Evolutionary conservation across 2,113 vertebrate genomes (phyloP).

Genomic region (Gymnarchus niloticus): DNA sequence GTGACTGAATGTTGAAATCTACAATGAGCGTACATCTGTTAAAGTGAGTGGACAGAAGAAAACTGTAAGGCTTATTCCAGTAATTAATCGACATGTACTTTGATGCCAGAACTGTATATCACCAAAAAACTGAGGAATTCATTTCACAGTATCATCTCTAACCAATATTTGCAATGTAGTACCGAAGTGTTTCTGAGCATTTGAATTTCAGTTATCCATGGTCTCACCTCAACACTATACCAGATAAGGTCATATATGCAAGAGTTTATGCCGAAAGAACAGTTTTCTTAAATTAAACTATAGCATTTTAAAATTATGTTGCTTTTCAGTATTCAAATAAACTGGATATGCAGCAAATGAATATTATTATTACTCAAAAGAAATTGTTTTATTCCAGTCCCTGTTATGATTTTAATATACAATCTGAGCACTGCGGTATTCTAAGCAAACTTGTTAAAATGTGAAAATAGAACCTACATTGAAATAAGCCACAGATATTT

Average conservation of each 20-base stretch:
- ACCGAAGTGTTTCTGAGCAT: neutral
- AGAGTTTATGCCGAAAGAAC: neutral
- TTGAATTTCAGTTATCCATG: neutral
- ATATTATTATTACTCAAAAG: neutral
- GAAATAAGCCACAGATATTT: neutral
- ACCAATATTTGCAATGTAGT: neutral
- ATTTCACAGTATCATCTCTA: neutral
- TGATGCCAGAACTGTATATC: neutral
- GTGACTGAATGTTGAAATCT: neutral
- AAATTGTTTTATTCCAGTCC: neutral
- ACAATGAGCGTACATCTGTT: neutral
- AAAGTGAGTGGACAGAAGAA: neutral
- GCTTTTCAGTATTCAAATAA: no score
- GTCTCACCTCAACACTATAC: neutral
- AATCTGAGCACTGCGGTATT: neutral
- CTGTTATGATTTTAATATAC: neutral
- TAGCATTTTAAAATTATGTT: neutral
- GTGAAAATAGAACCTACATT: neutral
- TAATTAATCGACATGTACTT: neutral
- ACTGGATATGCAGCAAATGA: no score
- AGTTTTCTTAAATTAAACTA: neutral
- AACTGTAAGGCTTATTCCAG: neutral
- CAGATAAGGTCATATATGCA: neutral
- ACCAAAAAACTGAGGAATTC: neutral
- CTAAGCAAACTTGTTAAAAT: constrained; percentile 11